These are phyloP conservation scores for Luscinia megarhynchos DNA, from an alignment of 2,797 vertebrate genomes.

Conservation along the genomic window DNA sequence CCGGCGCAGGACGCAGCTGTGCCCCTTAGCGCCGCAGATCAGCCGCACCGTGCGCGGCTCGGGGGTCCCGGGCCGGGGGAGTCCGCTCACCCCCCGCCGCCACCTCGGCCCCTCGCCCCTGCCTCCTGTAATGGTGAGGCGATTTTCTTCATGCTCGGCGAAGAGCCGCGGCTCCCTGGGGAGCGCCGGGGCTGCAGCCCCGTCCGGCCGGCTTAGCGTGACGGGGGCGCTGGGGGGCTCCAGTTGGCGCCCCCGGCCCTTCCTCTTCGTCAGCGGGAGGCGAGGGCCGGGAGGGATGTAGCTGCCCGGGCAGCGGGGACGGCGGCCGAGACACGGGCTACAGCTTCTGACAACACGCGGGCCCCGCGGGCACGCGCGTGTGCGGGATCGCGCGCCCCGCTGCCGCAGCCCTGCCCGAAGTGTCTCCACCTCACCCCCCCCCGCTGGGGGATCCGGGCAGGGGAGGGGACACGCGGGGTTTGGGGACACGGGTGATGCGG, in stretches of 20 bases:
- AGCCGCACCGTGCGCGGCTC: not conserved
- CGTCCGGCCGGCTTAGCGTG: slow-evolving; percentile 84
- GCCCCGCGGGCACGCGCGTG: not conserved
- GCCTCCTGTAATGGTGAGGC: slow-evolving; percentile 24
- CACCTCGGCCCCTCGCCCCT: not conserved
- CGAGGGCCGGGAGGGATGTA: slow-evolving; percentile 80
- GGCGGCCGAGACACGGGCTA: not conserved
- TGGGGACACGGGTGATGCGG: not conserved
- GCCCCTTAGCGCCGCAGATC: not conserved
- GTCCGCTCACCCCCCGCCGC: not conserved
- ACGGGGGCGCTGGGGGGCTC: slow-evolving; percentile 77
- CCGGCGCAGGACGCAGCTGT: too few species aligned
- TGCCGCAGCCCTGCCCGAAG: not conserved
- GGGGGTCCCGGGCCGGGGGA: not conserved
- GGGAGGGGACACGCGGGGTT: not conserved
- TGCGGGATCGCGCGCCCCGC: not conserved
- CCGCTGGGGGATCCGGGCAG: fast-evolving
- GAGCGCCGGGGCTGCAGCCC: slow-evolving; percentile 46
- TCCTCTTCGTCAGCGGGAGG: slow-evolving; percentile 87
- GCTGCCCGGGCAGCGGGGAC: slow-evolving; percentile 74
- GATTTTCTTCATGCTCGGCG: slow-evolving; percentile 37
- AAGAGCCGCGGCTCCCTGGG: slow-evolving; percentile 20
- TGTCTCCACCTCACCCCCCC: too few species aligned
- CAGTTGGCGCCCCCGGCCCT: slow-evolving; percentile 68
- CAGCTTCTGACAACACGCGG: slow-evolving; percentile 22